Percentiles rank a stretch among this genome's conserved stretches.
phyloP scores from a whole-genome alignment of 1,140 invertebrate genomes.

The fruit fly (Drosophila melanogaster) region Release_6_plus_ISO1_MT NT_033779.5:6053001-6053500 shows the following conservation, averaged over 20 bases:
- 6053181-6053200: constrained; percentile 87
- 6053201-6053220: constrained; percentile 85
- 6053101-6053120: constrained; percentile 94
- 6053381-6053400: constrained; percentile 18
- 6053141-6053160: constrained; percentile 91
- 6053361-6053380: constrained; percentile 76
- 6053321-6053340: constrained; percentile 68
- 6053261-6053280: constrained; percentile 52
- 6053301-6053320: constrained; percentile 71
- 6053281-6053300: constrained; percentile 30
- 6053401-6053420: constrained; percentile 44
- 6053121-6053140: constrained; percentile 94
- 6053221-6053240: constrained; percentile 85
- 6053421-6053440: constrained; percentile 64
- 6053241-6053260: constrained; percentile 84
- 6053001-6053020: constrained; percentile 93
- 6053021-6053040: constrained; percentile 95
- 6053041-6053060: constrained; percentile 95
- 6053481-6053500: constrained; percentile 8
- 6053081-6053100: constrained; percentile 94
- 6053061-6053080: constrained; percentile 96
- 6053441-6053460: constrained; percentile 37
- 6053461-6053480: constrained; percentile 63
- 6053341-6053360: constrained; percentile 76
- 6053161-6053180: constrained; percentile 94